Evolutionary conservation across 1,140 invertebrate species (phyloP).

Genomic region (Helicoverpa zea): DNA sequence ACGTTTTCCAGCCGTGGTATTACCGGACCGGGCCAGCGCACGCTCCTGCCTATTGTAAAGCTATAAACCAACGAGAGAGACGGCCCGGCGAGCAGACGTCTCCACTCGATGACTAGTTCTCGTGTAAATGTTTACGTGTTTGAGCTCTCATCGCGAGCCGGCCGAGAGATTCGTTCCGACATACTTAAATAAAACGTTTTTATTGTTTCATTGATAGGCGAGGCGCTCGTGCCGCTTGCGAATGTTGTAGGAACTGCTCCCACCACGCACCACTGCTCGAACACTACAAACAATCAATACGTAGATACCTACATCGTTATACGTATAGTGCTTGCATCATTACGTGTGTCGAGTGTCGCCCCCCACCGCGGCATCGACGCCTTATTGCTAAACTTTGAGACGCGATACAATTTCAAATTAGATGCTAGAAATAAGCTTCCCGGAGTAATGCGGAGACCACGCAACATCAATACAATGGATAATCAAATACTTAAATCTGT

Average conservation of each 20-base stretch:
- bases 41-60: not conserved
- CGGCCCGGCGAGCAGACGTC: constrained; percentile 20
- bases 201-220: constrained; percentile 42
- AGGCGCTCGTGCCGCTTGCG: constrained; percentile 15
- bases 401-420: constrained; percentile 18
- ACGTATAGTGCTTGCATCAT: not conserved
- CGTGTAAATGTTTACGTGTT: constrained; percentile 41
- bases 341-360: not conserved
- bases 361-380: constrained; percentile 1
- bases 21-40: not conserved
- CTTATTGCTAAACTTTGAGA: constrained; percentile 41
- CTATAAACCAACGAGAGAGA: constrained; percentile 10
- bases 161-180: constrained; percentile 11
- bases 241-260: not conserved
- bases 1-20: not conserved
- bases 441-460: not conserved
- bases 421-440: not conserved
- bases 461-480: not conserved
- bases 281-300: constrained; percentile 32
- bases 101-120: constrained; percentile 32
- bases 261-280: constrained; percentile 6
- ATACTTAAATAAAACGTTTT: constrained; percentile 37
- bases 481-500: not conserved
- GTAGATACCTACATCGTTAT: not conserved
- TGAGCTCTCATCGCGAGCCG: constrained; percentile 20